A percentile compares a stretch with the other conserved stretches of the same genome.
phyloP scores from a whole-genome alignment of 2,888 invertebrate genomes.

The Drosophila robusta region DNA sequence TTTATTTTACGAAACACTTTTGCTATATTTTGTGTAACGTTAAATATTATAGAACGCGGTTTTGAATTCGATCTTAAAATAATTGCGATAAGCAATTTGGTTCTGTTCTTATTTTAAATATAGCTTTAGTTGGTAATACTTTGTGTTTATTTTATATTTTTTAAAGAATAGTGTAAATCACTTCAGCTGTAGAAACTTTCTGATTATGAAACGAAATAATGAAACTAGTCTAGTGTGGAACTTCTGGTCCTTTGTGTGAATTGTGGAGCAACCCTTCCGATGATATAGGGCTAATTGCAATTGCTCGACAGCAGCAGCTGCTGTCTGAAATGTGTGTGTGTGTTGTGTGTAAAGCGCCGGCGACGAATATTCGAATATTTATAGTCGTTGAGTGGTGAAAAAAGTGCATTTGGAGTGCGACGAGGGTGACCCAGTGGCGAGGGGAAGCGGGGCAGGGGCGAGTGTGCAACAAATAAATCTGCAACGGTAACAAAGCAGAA shows the following conservation, averaged over 20 bases:
- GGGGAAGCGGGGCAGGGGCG: conserved; percentile 12
- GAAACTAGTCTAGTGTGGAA: neutral
- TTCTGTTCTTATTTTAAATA: too few relatives aligned
- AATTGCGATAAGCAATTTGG: too few relatives aligned
- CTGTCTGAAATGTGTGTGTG: conserved; percentile 10
- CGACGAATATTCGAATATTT: conserved; percentile 33
- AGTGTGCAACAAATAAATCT: conserved; percentile 66
- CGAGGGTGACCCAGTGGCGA: conserved; percentile 35
- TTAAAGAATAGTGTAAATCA: too few relatives aligned
- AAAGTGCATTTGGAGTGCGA: conserved; percentile 33
- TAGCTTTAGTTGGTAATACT: too few relatives aligned
- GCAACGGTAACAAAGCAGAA: conserved; percentile 51
- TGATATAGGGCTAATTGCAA: conserved; percentile 36
- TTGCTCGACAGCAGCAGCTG: conserved; percentile 44
- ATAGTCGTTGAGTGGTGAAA: conserved; percentile 43
- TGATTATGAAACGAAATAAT: neutral
- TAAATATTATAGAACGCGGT: too few relatives aligned
- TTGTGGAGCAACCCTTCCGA: conserved; percentile 25
- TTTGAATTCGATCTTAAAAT: too few relatives aligned
- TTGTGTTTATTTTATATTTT: too few relatives aligned
- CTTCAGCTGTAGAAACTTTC: too few relatives aligned
- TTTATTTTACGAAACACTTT: too few relatives aligned
- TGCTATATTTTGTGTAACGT: too few relatives aligned
- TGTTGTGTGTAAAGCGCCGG: neutral
- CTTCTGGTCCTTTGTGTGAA: neutral